phyloP scores from a whole-genome alignment of 2,113 vertebrate genomes.

The Diadophis punctatus region DNA sequence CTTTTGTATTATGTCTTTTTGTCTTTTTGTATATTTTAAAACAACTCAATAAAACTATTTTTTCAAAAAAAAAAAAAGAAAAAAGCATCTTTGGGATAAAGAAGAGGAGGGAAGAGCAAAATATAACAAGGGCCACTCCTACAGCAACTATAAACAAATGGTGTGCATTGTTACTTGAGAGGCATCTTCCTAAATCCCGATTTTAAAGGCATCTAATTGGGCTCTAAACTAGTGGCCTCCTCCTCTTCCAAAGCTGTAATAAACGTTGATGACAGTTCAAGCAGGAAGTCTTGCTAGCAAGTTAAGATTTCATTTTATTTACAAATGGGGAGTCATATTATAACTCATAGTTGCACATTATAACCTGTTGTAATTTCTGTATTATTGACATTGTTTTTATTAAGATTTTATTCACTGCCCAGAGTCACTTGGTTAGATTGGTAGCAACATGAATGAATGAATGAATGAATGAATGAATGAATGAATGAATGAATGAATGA shows the following conservation, averaged over 20 bases:
- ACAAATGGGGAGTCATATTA: not conserved
- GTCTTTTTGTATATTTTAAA: too few species aligned
- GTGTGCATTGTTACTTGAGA: not conserved
- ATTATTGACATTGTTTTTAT: not conserved
- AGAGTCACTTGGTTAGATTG: not conserved
- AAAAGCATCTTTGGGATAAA: not conserved
- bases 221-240: not conserved
- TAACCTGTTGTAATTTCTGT: not conserved
- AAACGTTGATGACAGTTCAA: not conserved
- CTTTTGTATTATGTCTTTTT: too few species aligned
- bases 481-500: not conserved
- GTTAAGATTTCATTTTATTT: not conserved
- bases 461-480: not conserved
- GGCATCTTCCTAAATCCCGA: not conserved
- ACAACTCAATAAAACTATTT: too few species aligned
- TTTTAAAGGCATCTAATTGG: not conserved
- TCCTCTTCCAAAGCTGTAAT: not conserved
- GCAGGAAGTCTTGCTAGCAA: not conserved
- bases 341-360: not conserved
- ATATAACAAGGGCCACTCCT: not conserved
- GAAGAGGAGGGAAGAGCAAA: not conserved
- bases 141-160: not conserved
- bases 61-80: too few species aligned
- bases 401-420: not conserved
- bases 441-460: not conserved